Evolutionary conservation across 2,888 invertebrate species (phyloP), one percentile per base, ranked within the genome.

Genomic region (Drosophila paracracens): DNA sequence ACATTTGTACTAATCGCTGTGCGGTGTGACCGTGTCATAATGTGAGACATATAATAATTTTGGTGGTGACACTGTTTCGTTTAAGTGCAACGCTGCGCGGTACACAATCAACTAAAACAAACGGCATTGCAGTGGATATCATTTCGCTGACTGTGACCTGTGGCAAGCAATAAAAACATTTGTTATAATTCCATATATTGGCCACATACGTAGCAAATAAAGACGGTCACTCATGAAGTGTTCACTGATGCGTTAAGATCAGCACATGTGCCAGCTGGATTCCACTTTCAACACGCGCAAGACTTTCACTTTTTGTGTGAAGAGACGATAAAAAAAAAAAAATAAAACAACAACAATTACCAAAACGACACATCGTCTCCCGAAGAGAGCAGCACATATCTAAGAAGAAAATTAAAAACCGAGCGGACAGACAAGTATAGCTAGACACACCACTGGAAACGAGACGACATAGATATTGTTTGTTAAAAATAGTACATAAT

Each of bases 301-400:
- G 74, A 87, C 83, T 83, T 83, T 83, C 83, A 83, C 83, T 83
- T 87, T 82, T 87, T 80, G 56, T 70, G 70, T 82, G 70, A 72
- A 71, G 73, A 71, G 50, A 74, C 69, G 70, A 82, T 80, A 77
- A 73, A 83, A 58, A 83, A 83, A 58, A 83, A 57, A 70, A 80
- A 73, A 59, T 68, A 71, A 73, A 79, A 75, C 79, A 82, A 84
- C 79, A 82, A 84, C 88, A 84, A 80, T 74, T 75, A 65, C 64
- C 69, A 75, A 72, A 72, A 76, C 70, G 77, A 82, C 59, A 83
- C 60, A 77, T 63, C 77, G 74, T 57, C 48, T 56, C 52, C 60
- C 74, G 76, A 83, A 71, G 62, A 81, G 70, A 76, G 62, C 63
- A 71, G 64, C 38, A 64, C 56, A 69, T 60, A 66, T 53, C 25